phyloP scores from a whole-genome alignment of 2,113 vertebrate species.

The Diphyllodes magnificus region DNA sequence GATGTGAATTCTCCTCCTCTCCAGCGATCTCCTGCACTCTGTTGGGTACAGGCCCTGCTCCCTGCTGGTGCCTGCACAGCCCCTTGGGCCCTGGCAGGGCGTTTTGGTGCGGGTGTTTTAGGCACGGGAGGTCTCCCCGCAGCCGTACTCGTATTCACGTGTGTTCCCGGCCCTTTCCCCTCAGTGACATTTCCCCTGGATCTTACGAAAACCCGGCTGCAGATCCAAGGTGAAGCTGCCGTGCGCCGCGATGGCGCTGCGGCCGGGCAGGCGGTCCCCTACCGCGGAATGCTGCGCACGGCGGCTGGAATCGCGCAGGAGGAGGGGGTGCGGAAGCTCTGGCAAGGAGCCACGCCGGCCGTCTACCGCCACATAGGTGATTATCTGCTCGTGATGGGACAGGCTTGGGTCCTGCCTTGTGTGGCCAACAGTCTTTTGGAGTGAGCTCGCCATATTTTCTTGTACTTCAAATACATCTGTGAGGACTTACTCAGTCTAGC shows the following conservation, averaged over 20 bases:
- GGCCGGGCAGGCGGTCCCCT: background rate
- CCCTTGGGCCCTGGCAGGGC: background rate
- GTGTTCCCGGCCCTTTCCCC: background rate
- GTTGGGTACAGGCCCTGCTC: accelerated
- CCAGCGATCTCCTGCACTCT: accelerated
- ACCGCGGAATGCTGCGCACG: constrained; percentile 79
- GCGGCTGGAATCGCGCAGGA: constrained; percentile 76
- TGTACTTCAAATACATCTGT: background rate
- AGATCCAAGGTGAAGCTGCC: constrained; percentile 82
- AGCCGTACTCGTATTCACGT: background rate
- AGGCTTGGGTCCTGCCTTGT: background rate
- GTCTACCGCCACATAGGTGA: constrained; percentile 85
- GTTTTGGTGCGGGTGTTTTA: background rate
- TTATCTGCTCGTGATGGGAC: background rate
- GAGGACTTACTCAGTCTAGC: background rate
- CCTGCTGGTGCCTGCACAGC: background rate
- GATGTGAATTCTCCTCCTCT: background rate
- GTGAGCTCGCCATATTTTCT: background rate
- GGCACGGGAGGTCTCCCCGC: background rate
- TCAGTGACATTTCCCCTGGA: constrained; percentile 85
- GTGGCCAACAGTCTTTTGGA: background rate
- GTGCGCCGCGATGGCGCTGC: background rate
- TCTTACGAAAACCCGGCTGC: constrained; percentile 85
- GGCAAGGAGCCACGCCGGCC: constrained; percentile 83
- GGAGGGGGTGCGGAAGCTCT: constrained; percentile 79